Conservation (phyloP, 2,888 invertebrate genomes). For the Hirtodrosophila cameraria region DNA sequence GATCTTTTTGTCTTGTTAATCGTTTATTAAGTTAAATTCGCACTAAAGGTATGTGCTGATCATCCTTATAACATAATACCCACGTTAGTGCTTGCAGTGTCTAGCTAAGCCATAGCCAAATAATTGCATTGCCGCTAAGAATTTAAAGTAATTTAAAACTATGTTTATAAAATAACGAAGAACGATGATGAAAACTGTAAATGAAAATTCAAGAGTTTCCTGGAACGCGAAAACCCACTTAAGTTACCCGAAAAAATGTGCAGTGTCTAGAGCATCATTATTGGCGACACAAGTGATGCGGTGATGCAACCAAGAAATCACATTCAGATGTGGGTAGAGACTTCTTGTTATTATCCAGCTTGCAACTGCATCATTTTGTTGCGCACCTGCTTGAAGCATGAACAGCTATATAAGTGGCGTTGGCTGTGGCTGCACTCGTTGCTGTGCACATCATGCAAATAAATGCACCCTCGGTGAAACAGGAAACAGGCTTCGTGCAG, state of each 20-base stretch:
- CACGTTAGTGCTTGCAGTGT: too few relatives aligned
- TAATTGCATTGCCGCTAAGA: slow-evolving; percentile 42
- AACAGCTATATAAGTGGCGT: slow-evolving; percentile 53
- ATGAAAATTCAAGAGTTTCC: slow-evolving; percentile 68
- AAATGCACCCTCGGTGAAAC: slow-evolving; percentile 80
- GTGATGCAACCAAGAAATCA: slow-evolving; percentile 59
- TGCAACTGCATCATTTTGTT: slow-evolving; percentile 17
- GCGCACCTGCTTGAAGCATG: slow-evolving; percentile 59
- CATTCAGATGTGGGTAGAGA: slow-evolving; percentile 68
- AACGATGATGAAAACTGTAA: slow-evolving; percentile 63
- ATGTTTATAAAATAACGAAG: slow-evolving; percentile 52
- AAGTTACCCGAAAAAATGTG: slow-evolving; percentile 53
- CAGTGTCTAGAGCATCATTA: slow-evolving; percentile 57
- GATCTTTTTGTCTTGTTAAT: too few relatives aligned
- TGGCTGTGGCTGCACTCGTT: slow-evolving; percentile 45
- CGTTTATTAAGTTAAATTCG: too few relatives aligned
- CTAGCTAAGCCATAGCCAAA: slow-evolving; percentile 21
- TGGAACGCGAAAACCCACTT: slow-evolving; percentile 72
- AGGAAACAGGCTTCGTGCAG: slow-evolving; percentile 79
- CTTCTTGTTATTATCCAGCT: slow-evolving; percentile 63
- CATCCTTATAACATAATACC: too few relatives aligned
- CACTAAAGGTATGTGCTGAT: too few relatives aligned
- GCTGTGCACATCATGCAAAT: slow-evolving; percentile 79
- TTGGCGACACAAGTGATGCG: slow-evolving; percentile 53
- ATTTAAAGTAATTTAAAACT: slow-evolving; percentile 43